Evolutionary conservation across 1,140 invertebrate genomes (phyloP).

Genomic region (Drosophila lacteicornis): DNA sequence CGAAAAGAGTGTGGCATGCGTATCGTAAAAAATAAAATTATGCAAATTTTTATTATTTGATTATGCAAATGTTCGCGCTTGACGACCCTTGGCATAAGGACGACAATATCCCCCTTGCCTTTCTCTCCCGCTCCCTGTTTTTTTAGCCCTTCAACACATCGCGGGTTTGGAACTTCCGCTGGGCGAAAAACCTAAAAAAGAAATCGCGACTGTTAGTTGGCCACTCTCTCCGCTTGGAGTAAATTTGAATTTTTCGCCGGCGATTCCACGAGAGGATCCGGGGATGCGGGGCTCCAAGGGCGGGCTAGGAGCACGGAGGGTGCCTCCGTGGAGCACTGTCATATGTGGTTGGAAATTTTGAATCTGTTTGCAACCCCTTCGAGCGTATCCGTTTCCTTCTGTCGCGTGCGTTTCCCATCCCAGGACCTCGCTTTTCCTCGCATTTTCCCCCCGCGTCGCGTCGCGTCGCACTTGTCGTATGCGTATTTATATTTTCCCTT

Average conservation of each 20-base stretch:
- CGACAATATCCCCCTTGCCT: slow-evolving; percentile 62
- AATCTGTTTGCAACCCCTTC: slow-evolving; percentile 84
- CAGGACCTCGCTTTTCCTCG: background rate
- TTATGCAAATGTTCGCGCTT: slow-evolving; percentile 84
- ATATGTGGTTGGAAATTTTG: slow-evolving; percentile 84
- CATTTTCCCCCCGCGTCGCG: background rate
- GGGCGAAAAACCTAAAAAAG: slow-evolving; percentile 43
- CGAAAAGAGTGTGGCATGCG: slow-evolving; percentile 46
- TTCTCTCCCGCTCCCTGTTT: background rate
- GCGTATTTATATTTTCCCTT: slow-evolving; percentile 80
- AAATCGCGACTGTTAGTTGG: slow-evolving; percentile 71
- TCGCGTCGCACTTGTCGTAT: slow-evolving; percentile 68
- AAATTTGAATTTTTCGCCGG: slow-evolving; percentile 74
- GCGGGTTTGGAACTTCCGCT: slow-evolving; percentile 63
- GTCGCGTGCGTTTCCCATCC: slow-evolving; percentile 71
- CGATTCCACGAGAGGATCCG: slow-evolving; percentile 36
- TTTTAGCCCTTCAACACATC: slow-evolving; percentile 42
- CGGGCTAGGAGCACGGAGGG: slow-evolving; percentile 7
- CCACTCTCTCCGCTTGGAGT: slow-evolving; percentile 42
- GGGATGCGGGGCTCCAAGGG: background rate
- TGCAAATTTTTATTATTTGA: slow-evolving; percentile 85
- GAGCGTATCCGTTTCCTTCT: slow-evolving; percentile 83
- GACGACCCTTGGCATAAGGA: slow-evolving; percentile 85
- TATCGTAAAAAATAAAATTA: slow-evolving; percentile 84
- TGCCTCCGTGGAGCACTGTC: slow-evolving; percentile 75